Evolutionary conservation across 1,140 invertebrate species (phyloP), one percentile per base, ranked within the genome.

Genomic region (Drosophila lacteicornis): DNA sequence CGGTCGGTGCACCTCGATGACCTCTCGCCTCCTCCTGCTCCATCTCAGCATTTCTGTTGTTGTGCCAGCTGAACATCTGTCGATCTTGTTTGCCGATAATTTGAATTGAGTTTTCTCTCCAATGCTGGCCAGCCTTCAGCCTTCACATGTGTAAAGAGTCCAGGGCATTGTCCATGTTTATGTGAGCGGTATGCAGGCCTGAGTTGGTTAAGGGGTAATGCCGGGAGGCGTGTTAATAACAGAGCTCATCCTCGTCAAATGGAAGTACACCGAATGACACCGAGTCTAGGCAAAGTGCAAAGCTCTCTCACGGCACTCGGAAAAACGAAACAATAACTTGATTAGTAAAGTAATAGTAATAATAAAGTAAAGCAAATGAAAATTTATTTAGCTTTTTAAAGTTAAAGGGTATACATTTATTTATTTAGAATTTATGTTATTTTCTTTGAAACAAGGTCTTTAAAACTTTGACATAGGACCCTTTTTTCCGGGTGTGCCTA

Each of bases 1-100:
- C 58, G 56, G 55, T 55, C 63, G 63, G 73, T 85, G 84, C 84
- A 90, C 85, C 85, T 78, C 81, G 79, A 76, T 88, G 85, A 88
- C 83, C 83, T 82, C 76, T 80, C 42, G 36, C 25, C 40, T 40
- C 50, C 43, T 73, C 25, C 45, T 25, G 55, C 63, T 27, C 59
- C 42, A 60, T 42, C 42, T 36, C 11, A 47, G 53, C 50, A 57
- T 74, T 75, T 82, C 49, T 79, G 66, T 75, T 82, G 66, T 68
- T 75, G 66, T 76, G 80, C 66, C 76, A 69, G 85, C 57, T 85
- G 85, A 90, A 90, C 85, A 90, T 90, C 85, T 90, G 85, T 90
- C 85, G 85, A 90, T 90, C 85, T 90, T 90, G 86, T 90, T 69
- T 69, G 79, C 67, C 86, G 85, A 90, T 90, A 90, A 90, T 90